Percentiles rank a stretch among this genome's conserved stretches.
These are phyloP conservation scores for Labeo calbasu DNA, from an alignment of 2,797 vertebrate genomes.

Conservation along the genomic window DNA sequence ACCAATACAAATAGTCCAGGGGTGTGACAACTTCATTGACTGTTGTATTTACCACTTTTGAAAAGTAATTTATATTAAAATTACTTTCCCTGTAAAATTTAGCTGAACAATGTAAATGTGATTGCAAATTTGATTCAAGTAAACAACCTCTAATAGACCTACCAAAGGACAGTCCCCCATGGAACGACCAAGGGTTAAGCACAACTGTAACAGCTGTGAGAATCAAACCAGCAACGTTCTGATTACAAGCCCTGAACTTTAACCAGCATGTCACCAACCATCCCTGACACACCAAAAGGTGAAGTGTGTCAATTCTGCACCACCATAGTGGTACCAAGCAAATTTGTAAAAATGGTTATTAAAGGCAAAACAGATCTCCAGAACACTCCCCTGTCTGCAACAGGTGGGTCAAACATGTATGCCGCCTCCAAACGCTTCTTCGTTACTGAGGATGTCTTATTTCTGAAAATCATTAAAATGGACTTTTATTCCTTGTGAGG, in stretches of 20 bases:
- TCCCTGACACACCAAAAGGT: neutral
- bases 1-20: too few relatives aligned
- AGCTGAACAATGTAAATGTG: neutral
- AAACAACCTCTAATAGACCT: neutral
- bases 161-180: neutral
- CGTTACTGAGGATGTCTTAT: neutral
- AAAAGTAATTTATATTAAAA: neutral
- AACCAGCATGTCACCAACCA: neutral
- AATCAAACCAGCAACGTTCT: neutral
- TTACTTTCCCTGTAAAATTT: neutral
- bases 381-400: neutral
- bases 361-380: neutral
- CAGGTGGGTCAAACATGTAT: neutral
- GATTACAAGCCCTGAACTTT: neutral
- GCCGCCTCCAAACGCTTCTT: neutral
- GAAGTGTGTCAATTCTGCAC: neutral
- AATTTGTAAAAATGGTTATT: neutral
- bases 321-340: neutral
- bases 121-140: neutral
- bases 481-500: neutral
- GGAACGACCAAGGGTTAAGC: neutral
- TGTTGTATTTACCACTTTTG: too few relatives aligned
- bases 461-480: neutral
- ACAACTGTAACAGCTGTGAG: neutral
- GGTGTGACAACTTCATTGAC: too few relatives aligned